Evolutionary conservation across 2,888 invertebrate species (phyloP).

Genomic region (Coleophora flavipennella): DNA sequence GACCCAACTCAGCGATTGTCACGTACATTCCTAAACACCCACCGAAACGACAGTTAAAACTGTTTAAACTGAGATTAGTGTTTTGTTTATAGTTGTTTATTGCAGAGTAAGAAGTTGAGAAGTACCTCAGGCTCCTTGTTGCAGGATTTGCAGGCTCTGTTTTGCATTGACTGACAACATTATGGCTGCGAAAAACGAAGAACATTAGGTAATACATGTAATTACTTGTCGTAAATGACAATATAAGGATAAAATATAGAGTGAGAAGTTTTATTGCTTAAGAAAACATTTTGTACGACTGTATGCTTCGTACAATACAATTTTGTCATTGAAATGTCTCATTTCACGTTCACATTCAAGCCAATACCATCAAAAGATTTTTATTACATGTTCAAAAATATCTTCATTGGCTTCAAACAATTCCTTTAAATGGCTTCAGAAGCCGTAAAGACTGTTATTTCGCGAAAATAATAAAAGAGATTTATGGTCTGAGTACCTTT

Average conservation of each 20-base stretch:
- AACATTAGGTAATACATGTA: too few relatives aligned
- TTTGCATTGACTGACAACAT: too few relatives aligned
- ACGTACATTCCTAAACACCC: conserved; percentile 36
- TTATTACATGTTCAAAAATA: conserved; percentile 30
- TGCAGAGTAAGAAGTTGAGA: too few relatives aligned
- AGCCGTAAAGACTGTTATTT: conserved; percentile 44
- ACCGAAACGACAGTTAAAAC: conserved; percentile 28
- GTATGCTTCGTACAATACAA: too few relatives aligned
- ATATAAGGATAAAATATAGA: too few relatives aligned
- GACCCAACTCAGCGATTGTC: conserved; percentile 28
- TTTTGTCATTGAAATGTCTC: conserved; percentile 1
- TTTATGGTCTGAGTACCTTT: conserved; percentile 44
- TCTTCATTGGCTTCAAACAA: conserved; percentile 33
- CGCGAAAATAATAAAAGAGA: conserved; percentile 47
- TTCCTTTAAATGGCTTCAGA: conserved; percentile 40
- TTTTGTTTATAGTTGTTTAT: not conserved
- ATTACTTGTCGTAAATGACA: too few relatives aligned
- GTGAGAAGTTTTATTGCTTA: too few relatives aligned
- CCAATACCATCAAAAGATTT: conserved; percentile 17
- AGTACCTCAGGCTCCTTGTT: too few relatives aligned
- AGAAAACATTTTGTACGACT: too few relatives aligned
- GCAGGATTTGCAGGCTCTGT: too few relatives aligned
- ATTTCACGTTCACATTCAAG: conserved; percentile 5
- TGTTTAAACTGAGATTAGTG: not conserved
- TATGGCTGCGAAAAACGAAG: too few relatives aligned